Percentiles rank a stretch among this genome's conserved stretches.
Conservation (phyloP, 2,888 invertebrate species). For the Bugulina stolonifera region DNA sequence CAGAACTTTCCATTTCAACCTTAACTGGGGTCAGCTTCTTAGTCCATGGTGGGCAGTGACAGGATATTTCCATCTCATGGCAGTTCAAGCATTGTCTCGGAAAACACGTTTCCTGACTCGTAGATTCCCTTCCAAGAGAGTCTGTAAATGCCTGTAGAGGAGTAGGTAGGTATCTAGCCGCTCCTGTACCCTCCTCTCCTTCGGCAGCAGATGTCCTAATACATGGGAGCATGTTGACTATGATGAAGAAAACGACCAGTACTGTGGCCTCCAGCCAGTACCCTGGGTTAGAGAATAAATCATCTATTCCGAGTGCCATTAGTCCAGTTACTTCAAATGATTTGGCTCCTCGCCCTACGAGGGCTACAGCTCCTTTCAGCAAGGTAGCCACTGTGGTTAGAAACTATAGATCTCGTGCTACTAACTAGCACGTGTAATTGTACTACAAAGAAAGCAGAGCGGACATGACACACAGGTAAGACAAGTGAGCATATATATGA, state of each 20-base stretch:
- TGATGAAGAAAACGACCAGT: slow-evolving; percentile 4
- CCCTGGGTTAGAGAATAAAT: slow-evolving; percentile 11
- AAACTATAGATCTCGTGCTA: neutral
- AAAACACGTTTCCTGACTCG: neutral
- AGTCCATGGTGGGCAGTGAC: neutral
- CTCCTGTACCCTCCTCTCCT: neutral
- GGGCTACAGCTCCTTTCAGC: slow-evolving; percentile 20
- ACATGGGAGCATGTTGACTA: slow-evolving; percentile 20
- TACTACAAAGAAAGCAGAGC: slow-evolving; percentile 21
- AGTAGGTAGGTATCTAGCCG: neutral
- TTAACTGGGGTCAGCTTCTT: neutral
- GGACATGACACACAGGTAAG: slow-evolving; percentile 3
- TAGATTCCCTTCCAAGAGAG: slow-evolving; percentile 1
- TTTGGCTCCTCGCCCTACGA: slow-evolving; percentile 20
- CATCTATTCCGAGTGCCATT: slow-evolving; percentile 24
- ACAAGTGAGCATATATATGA: no score
- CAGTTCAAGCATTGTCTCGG: neutral
- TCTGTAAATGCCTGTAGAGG: slow-evolving; percentile 15
- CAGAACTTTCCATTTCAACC: neutral
- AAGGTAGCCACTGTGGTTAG: slow-evolving; percentile 9
- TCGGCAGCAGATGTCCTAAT: neutral
- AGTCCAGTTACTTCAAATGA: slow-evolving; percentile 19
- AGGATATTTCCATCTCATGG: neutral
- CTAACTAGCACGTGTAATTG: neutral
- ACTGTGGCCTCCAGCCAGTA: slow-evolving; percentile 20